These are phyloP conservation scores for Pterocles gutturalis DNA, from an alignment of 2,113 vertebrate species.

Conservation along the genomic window DNA sequence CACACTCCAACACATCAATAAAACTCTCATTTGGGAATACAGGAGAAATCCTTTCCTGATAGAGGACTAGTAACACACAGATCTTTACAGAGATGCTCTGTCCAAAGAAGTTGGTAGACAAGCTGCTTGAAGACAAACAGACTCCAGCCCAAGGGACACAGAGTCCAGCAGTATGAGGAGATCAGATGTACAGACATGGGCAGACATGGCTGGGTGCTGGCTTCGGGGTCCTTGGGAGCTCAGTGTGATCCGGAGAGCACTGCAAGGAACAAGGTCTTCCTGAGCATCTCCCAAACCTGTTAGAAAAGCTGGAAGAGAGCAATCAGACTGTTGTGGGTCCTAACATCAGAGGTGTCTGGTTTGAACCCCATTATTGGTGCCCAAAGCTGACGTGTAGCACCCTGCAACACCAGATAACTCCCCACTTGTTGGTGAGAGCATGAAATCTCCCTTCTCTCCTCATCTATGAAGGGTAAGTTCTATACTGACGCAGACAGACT, in stretches of 20 bases:
- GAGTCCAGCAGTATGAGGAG: neutral
- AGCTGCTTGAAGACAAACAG: neutral
- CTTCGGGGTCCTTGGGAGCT: neutral
- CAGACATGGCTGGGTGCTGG: neutral
- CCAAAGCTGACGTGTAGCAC: neutral
- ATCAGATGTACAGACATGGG: neutral
- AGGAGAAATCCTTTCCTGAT: neutral
- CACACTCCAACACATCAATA: neutral
- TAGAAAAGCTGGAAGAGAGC: neutral
- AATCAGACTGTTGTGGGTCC: neutral
- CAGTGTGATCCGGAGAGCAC: neutral
- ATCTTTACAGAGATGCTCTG: neutral
- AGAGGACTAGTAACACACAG: neutral
- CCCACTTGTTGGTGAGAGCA: neutral
- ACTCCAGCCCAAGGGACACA: neutral
- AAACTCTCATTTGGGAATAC: neutral
- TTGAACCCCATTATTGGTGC: neutral
- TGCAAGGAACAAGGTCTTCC: neutral
- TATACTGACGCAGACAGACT: neutral
- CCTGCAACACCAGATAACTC: neutral
- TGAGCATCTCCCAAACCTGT: neutral
- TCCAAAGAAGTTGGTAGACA: neutral
- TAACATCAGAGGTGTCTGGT: neutral
- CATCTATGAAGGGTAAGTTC: neutral
- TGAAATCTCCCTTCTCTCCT: neutral